Base-by-base conservation (phyloP, 2,113 vertebrate species). In the Polypterus senegalus region DNA sequence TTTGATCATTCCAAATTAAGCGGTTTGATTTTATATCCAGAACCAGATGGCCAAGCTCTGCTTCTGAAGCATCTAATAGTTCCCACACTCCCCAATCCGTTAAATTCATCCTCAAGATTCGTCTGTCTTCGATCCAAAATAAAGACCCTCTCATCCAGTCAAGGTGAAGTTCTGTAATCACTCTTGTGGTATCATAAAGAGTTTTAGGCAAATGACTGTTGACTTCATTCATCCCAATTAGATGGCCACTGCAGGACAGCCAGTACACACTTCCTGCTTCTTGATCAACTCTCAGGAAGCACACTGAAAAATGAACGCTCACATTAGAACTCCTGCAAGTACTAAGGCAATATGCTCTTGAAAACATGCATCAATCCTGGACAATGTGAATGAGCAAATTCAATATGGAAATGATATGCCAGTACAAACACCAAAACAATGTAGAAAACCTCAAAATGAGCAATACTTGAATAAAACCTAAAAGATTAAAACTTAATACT, bases 1-100 rank as follows among this genome's bases (percentile, higher is more conserved):
- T 62, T 57, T 76, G 63, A 1, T 82, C 83, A 63, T 73, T 86
- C 92, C 92, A 97, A 48, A 93, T 72, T 47, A 97, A 68, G 47
- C 79, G 87, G 6, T 75, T 77, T 0, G 89, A 86, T 60, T 74
- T 72, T 3, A 79, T 69, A 63, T 97, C 93, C 57, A 92, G 81
- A 54, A 70, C 74, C 0, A 88, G 47, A 3, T 67, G 71, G 2
- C 72, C 70, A 3, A 73, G 59, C 1, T 76, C 67, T 5, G 68
- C 70, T 73, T 76, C 84, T 0, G 72, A 74, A 45, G 87, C 70
- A 0, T 78, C 86, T 76, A 88, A 81, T 27, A 86, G 67, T 46
- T 82, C 73, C 58, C 63, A 62, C 0, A 74, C 67, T 5, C 66
- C 67, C 11, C 80, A 83, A 60, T 88, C 90, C 0, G 63, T 66